Base-by-base conservation (phyloP, 1,140 invertebrate species). In the Anadara kagoshimensis region DNA sequence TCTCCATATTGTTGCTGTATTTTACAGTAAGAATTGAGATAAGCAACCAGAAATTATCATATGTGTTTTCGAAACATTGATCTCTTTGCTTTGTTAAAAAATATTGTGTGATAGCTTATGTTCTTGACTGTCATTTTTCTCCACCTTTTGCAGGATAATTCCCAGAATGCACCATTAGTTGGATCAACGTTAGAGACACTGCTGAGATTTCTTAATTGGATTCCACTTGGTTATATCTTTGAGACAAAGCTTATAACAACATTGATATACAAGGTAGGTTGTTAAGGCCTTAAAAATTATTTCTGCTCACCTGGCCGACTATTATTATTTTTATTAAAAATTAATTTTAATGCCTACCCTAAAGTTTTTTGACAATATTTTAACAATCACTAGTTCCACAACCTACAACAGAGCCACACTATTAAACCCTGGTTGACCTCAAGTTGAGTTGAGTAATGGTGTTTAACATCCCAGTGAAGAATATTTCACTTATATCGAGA, bases 161-260 rank as follows among this genome's bases (percentile, higher is more conserved):
- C 97, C 44, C 95, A 97, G 90, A 98, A 98, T 93, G 96, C 96
- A 59, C 93, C 95, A 69, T 90, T 99, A 49, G 96, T 99, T 73
- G 94, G 94, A 82, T 94, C 97, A 16, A 99, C 98, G 5, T 91
- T 99, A 68, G 96, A 98, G 86, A 99, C 98, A 24, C 91, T 99
- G 58, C 90, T 99, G 58, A 92, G 97, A 88, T 99, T 99, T 92
- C 92, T 99, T 22, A 99, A 98, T 88, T 99, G 98, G 98, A 99
- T 99, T 87, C 98, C 98, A 22, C 91, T 99, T 58, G 98, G 98
- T 16, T 99, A 99, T 87, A 99, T 99, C 86, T 99, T 99, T 92
- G 98, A 99, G 92, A 99, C 98, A 67, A 96, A 98, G 89, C 91
- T 99, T 18, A 98, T 99, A 78, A 94, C 93, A 77, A 98, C 96